Evolutionary conservation across 2,888 invertebrate genomes (phyloP), one percentile per base, ranked within the genome.

Genomic region (Taphrorychus bicolor): DNA sequence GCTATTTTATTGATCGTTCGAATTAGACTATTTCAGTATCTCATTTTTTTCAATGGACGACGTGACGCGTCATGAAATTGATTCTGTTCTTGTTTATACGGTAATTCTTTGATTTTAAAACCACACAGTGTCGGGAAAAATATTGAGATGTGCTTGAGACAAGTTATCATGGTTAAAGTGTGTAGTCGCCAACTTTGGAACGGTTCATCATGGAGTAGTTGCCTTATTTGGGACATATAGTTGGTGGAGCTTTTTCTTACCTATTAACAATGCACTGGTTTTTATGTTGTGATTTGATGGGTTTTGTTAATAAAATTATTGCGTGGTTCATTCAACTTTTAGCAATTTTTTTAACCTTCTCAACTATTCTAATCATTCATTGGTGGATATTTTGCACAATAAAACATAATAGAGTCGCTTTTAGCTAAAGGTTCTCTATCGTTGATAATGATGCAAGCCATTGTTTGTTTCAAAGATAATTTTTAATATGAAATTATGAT

Each of bases 11-110:
- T 23, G 53, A 52, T 65, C 19, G 23, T 59, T 23, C 41, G 24
- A 65, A 65, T 53, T 65, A 24, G 59, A 58, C 52, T 53, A 65
- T 59, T 58, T 63, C 21, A 32, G 40, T 11, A 41, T 52, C 19
- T 24, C 42, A 53, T 58, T 65, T 49, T 5, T 45, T 17, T 45
- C 45, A 16, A 45, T 17, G 14, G 14, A 45, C 21, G 40, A 22
- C 40, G 19, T 14, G 59, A 53, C 32, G 7, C 24, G 32, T 41
- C 17, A 1, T 18, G 21, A 5, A 64, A 49, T 58, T 64, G 59
- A 17, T 58, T 32, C 32, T 32, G 32, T 11, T 32, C 32, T 32
- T 11, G 32, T 32, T 32, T 32, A 9, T 32, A 32, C 32, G 32
- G 32, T 32, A 32, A 32, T 32, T 32, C 11, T 32, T 32, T 32